A percentile compares a stretch with the other conserved stretches of the same genome.
These are phyloP conservation scores for Trachythela sp. DNA, from an alignment of 64 coral and sea anemone genomes.

Conservation along the genomic window DNA sequence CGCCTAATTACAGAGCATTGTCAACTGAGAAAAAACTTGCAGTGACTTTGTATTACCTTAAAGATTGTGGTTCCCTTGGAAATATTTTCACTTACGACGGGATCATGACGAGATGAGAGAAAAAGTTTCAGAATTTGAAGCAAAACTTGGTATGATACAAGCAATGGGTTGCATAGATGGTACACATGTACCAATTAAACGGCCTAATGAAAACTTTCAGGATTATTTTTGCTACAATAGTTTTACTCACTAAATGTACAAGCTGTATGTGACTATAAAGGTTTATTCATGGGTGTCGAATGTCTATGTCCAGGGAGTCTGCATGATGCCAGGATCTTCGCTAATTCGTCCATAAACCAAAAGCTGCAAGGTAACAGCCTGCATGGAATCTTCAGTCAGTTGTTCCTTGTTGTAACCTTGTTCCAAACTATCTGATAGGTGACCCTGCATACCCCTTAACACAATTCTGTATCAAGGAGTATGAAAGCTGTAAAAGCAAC, in stretches of 20 bases:
- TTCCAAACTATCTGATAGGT: not conserved
- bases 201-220: not conserved
- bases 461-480: not conserved
- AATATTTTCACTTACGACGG: conserved; percentile 5
- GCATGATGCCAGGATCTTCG: conserved; percentile 39
- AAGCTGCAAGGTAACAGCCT: not conserved
- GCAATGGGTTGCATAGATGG: conserved; percentile 17
- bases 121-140: conserved; percentile 14
- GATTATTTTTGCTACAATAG: not conserved
- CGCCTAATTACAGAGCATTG: not conserved
- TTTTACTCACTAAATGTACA: not conserved
- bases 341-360: not conserved
- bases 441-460: not conserved
- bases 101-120: conserved; percentile 14
- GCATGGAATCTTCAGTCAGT: not conserved
- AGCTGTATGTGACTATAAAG: not conserved
- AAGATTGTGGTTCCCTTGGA: not conserved
- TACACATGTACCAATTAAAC: conserved; percentile 25
- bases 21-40: not conserved
- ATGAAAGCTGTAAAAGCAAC: not conserved
- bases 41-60: not conserved
- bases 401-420: not conserved
- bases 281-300: conserved; percentile 16
- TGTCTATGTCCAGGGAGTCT: conserved; percentile 30
- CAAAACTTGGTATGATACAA: conserved; percentile 36